These are phyloP conservation scores for Peromyscus leucopus DNA, from an alignment of 2,113 vertebrate species.

Conservation along the genomic window DNA sequence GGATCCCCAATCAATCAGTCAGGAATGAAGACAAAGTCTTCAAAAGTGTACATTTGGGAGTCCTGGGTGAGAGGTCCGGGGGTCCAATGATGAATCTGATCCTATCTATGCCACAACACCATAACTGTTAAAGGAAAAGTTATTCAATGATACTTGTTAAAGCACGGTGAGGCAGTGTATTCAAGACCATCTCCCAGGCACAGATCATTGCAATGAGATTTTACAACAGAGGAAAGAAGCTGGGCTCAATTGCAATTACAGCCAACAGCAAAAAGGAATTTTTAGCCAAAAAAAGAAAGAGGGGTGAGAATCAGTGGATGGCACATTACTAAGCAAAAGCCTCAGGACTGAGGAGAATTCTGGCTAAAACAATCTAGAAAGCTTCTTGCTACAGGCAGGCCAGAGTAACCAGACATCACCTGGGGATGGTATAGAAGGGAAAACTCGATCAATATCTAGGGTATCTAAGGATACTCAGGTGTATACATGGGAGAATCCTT, in stretches of 20 bases:
- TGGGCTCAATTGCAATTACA: slow-evolving; percentile 29
- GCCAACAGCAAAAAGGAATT: not conserved
- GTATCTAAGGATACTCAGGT: not conserved
- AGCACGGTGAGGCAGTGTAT: slow-evolving; percentile 46
- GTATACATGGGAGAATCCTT: not conserved
- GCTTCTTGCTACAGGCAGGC: slow-evolving; percentile 29
- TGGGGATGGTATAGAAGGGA: not conserved
- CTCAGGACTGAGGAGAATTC: not conserved
- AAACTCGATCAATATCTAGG: not conserved
- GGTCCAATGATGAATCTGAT: slow-evolving; percentile 78
- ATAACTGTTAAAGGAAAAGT: slow-evolving; percentile 71
- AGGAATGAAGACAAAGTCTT: slow-evolving; percentile 78
- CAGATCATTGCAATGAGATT: slow-evolving; percentile 18
- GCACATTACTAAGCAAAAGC: slow-evolving; percentile 50
- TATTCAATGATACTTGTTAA: slow-evolving; percentile 63
- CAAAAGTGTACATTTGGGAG: slow-evolving; percentile 65
- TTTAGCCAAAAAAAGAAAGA: not conserved
- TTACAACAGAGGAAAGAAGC: not conserved
- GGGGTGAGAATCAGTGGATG: not conserved
- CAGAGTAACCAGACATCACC: not conserved
- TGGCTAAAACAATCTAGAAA: not conserved
- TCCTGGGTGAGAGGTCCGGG: slow-evolving; percentile 71
- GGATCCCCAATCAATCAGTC: slow-evolving; percentile 79
- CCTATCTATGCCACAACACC: slow-evolving; percentile 47
- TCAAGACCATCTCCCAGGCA: not conserved